These are phyloP conservation scores for Megalops cyprinoides DNA, from an alignment of 2,797 vertebrate species.

Conservation along the genomic window DNA sequence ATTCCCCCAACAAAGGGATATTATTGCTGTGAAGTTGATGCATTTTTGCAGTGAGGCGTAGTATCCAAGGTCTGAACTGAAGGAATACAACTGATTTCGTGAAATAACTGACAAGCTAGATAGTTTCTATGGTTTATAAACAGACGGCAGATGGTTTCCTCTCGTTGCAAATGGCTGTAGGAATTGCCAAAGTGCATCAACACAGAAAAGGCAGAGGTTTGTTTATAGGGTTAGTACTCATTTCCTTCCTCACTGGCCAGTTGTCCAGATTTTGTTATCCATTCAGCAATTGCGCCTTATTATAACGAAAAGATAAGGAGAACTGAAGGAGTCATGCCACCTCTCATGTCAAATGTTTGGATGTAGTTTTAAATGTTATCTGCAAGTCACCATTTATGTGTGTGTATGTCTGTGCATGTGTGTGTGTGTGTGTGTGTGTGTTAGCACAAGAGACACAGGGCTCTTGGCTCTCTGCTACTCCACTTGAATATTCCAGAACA, in stretches of 20 bases:
- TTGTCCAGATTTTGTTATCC: constrained; percentile 56
- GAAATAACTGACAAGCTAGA: not conserved
- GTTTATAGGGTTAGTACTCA: constrained; percentile 65
- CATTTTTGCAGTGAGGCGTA: not conserved
- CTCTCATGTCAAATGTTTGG: constrained; percentile 66
- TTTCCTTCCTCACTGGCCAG: constrained; percentile 55
- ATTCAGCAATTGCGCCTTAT: constrained; percentile 67
- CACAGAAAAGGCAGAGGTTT: constrained; percentile 51
- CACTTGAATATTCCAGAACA: constrained; percentile 55
- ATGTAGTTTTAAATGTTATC: constrained; percentile 57
- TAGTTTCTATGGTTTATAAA: not conserved
- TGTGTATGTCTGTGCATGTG: constrained; percentile 35
- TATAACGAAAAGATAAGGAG: constrained; percentile 63
- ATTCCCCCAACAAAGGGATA: constrained; percentile 11
- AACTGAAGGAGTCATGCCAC: constrained; percentile 56
- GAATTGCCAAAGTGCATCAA: constrained; percentile 51
- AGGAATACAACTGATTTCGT: not conserved
- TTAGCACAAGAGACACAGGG: constrained; percentile 39
- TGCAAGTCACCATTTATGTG: constrained; percentile 42
- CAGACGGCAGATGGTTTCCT: not conserved
- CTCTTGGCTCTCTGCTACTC: constrained; percentile 46
- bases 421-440: constrained; percentile 34
- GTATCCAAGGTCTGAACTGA: not conserved
- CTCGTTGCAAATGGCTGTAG: not conserved
- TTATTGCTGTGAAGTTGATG: not conserved